These are phyloP conservation scores for Stegodyphus mimosarum DNA, from an alignment of 1,140 invertebrate genomes.

Conservation along the genomic window DNA sequence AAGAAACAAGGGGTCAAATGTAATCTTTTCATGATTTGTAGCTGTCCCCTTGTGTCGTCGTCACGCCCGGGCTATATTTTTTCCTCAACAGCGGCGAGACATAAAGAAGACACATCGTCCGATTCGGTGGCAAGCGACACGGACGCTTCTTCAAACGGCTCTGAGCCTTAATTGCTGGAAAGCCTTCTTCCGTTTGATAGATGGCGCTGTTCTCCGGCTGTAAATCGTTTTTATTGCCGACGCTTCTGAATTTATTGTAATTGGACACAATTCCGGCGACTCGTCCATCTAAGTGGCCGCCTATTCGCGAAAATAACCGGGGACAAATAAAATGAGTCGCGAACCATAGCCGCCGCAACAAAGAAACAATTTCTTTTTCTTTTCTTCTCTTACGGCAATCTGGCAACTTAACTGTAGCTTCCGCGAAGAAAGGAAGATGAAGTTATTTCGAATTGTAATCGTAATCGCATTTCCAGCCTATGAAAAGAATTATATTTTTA, in stretches of 20 bases:
- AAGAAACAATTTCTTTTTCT: not conserved
- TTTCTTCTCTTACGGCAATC: conserved; percentile 17
- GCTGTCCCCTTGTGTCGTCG: conserved; percentile 1
- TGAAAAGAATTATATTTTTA: conserved; percentile 20
- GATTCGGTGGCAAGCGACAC: conserved; percentile 52
- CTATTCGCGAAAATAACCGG: conserved; percentile 49
- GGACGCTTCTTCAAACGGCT: conserved; percentile 50
- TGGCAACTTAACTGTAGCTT: conserved; percentile 42
- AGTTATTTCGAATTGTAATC: conserved; percentile 46
- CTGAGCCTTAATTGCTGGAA: conserved; percentile 54
- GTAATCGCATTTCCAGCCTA: conserved; percentile 19
- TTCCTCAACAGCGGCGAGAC: conserved; percentile 35
- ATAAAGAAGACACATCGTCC: conserved; percentile 59
- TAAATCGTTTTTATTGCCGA: conserved; percentile 59
- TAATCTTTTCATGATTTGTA: conserved; percentile 3
- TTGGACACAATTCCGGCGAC: conserved; percentile 57
- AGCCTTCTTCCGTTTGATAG: conserved; percentile 36
- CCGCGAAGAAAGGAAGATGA: not conserved
- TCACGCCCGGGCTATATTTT: conserved; percentile 45
- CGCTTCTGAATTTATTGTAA: conserved; percentile 60
- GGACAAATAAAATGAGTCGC: conserved; percentile 58
- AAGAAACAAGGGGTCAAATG: not conserved
- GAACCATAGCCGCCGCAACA: conserved; percentile 30
- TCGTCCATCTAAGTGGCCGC: conserved; percentile 50
- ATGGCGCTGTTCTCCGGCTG: conserved; percentile 37